phyloP scores from a whole-genome alignment of 2,888 invertebrate genomes.

The Hetaerina titia region DNA sequence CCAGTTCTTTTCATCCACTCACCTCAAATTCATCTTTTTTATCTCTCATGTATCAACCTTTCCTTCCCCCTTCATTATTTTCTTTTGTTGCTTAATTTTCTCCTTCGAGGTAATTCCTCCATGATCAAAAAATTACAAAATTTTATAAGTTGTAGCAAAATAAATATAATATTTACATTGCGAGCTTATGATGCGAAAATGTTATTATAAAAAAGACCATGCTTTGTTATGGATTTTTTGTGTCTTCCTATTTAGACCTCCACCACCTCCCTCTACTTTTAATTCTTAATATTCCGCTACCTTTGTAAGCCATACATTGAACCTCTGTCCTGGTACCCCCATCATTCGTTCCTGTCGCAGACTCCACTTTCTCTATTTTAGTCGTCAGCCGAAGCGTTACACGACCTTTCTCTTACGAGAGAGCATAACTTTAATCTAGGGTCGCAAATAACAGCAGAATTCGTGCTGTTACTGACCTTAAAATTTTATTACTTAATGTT shows the following conservation, averaged over 20 bases:
- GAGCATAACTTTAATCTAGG: not conserved
- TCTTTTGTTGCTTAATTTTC: not conserved
- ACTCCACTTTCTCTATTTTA: not conserved
- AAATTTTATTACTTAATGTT: not conserved
- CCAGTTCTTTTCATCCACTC: not conserved
- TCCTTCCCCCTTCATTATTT: not conserved
- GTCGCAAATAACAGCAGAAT: not conserved
- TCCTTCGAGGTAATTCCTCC: too few relatives aligned
- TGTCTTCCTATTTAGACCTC: not conserved
- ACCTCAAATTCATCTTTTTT: not conserved
- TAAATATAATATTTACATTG: not conserved
- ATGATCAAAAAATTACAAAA: not conserved
- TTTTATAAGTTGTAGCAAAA: not conserved
- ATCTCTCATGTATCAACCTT: not conserved
- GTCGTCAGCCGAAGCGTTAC: not conserved
- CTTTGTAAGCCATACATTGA: not conserved
- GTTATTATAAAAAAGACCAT: too few relatives aligned
- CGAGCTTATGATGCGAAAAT: too few relatives aligned
- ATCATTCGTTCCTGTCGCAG: not conserved
- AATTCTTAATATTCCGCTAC: not conserved
- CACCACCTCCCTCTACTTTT: not conserved
- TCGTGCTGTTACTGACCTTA: not conserved
- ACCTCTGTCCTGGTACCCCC: not conserved
- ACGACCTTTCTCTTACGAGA: not conserved
- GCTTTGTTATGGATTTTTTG: too few relatives aligned